These are phyloP conservation scores for Trachelipus rathkii DNA, from an alignment of 1,140 invertebrate genomes.

Conservation along the genomic window DNA sequence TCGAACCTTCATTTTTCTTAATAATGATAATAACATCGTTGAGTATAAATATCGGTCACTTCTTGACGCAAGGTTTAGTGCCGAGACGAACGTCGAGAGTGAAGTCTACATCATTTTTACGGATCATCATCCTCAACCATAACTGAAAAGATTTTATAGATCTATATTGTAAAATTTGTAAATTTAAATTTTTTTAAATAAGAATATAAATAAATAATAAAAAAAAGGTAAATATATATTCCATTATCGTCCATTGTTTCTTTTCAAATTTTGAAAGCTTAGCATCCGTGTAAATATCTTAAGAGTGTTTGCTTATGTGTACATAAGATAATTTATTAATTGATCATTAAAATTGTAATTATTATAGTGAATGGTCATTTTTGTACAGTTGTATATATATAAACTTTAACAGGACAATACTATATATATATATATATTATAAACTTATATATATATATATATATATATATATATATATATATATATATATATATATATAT, in stretches of 20 bases:
- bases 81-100: too few species aligned
- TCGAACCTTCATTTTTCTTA: neutral
- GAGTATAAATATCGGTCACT: neutral
- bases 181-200: too few species aligned
- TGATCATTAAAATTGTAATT: too few species aligned
- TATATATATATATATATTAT: constrained; percentile 1
- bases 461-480: constrained; percentile 11
- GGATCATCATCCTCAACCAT: neutral
- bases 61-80: neutral
- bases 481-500: constrained; percentile 15
- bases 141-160: neutral
- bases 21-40: neutral
- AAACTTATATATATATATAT: neutral
- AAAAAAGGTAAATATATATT: too few species aligned
- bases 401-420: neutral
- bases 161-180: neutral
- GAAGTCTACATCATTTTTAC: too few species aligned
- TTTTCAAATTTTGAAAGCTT: too few species aligned
- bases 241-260: too few species aligned
- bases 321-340: too few species aligned
- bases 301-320: too few species aligned
- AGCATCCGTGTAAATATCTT: too few species aligned
- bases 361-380: too few species aligned
- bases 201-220: too few species aligned
- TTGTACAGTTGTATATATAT: neutral